Evolutionary conservation across 2,113 vertebrate species (phyloP).

Genomic region (Zosterops hypoxanthus): DNA sequence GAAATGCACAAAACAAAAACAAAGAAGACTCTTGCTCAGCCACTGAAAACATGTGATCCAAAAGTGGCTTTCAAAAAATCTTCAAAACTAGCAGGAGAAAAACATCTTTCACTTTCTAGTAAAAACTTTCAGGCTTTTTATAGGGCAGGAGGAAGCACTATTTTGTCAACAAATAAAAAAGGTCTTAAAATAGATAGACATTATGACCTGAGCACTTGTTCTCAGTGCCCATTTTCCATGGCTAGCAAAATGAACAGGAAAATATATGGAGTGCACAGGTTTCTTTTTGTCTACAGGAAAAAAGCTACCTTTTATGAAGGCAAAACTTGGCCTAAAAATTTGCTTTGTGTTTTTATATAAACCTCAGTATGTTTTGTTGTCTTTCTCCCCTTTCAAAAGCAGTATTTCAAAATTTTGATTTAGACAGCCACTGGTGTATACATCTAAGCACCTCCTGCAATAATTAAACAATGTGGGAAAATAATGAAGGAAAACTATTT

Average conservation of each 20-base stretch:
- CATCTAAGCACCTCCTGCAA: neutral
- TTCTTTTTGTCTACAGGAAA: neutral
- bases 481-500: neutral
- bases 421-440: neutral
- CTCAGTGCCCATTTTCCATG: rapidly evolving
- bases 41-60: neutral
- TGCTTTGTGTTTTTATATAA: neutral
- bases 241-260: neutral
- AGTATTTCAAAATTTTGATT: neutral
- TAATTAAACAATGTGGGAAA: neutral
- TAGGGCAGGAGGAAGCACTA: neutral
- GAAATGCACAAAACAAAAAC: neutral
- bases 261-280: neutral
- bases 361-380: neutral
- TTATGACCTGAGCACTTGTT: neutral
- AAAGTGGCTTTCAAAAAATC: neutral
- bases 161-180: neutral
- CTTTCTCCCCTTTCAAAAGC: neutral
- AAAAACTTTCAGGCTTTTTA: neutral
- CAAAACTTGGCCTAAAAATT: neutral
- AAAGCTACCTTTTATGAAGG: neutral
- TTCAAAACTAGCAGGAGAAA: neutral
- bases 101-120: neutral
- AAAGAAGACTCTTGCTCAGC: neutral
- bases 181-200: neutral